Conservation (phyloP, 2,888 invertebrate species). For the Mesorhabditis spiculigera region DNA sequence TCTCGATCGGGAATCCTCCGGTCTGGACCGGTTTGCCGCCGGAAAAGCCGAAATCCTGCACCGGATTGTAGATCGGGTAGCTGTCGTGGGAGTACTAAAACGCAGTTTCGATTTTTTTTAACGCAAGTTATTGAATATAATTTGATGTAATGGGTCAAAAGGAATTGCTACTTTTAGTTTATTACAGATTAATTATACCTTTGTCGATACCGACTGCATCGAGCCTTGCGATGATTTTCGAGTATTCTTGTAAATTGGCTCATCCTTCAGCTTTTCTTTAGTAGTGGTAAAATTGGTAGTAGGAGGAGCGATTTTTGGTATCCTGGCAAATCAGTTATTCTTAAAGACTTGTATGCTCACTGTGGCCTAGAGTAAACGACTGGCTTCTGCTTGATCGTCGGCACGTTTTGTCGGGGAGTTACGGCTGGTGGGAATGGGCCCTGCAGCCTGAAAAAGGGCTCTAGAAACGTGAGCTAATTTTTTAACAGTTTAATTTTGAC, state of each 20-base stretch:
- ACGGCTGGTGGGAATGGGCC: neutral
- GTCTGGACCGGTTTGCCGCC: slow-evolving; percentile 31
- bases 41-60: slow-evolving; percentile 29
- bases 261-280: neutral
- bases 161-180: no score
- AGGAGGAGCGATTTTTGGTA: no score
- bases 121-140: no score
- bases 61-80: slow-evolving; percentile 36
- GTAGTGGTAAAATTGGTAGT: neutral
- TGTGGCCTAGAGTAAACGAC: neutral
- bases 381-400: neutral
- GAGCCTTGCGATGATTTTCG: neutral
- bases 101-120: no score
- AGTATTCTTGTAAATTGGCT: neutral
- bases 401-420: neutral
- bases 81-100: slow-evolving; percentile 8
- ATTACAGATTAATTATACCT: no score
- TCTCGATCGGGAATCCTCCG: slow-evolving; percentile 34
- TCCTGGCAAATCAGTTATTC: no score
- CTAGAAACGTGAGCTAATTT: no score
- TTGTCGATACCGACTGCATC: neutral
- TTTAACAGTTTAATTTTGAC: no score
- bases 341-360: no score
- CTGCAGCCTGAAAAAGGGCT: neutral
- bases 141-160: no score